Percentiles rank a stretch among this genome's conserved stretches.
Conservation (phyloP, 2,113 vertebrate genomes). For the Pelecanus crispus region DNA sequence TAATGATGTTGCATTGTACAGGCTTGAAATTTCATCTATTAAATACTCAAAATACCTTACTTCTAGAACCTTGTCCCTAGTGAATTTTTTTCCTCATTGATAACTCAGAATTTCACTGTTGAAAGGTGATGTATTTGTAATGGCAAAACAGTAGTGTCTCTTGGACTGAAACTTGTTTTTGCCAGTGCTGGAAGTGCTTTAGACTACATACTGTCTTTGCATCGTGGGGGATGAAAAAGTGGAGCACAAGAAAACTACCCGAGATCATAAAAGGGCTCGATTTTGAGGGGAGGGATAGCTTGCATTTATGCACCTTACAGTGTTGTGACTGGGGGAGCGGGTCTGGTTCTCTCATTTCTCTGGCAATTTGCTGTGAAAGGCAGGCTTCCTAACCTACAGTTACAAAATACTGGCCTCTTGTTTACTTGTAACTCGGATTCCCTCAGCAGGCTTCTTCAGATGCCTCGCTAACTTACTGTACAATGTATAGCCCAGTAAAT, state of each 20-base stretch:
- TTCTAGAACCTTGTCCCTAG: neutral
- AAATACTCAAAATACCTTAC: neutral
- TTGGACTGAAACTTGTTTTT: neutral
- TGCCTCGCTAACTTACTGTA: neutral
- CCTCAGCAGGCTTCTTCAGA: neutral
- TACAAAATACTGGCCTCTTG: fast-evolving
- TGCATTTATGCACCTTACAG: neutral
- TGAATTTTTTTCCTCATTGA: neutral
- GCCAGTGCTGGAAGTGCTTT: neutral
- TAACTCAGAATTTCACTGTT: neutral
- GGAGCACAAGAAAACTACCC: fast-evolving
- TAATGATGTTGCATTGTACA: neutral
- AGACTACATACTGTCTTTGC: fast-evolving
- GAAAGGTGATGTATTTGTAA: neutral
- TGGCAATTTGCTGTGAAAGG: neutral
- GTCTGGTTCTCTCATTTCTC: neutral
- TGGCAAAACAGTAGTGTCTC: neutral
- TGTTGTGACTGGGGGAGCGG: fast-evolving
- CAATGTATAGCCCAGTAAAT: fast-evolving
- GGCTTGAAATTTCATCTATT: slow-evolving; percentile 16
- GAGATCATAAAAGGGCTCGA: neutral
- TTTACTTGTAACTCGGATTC: fast-evolving
- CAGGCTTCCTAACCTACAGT: fast-evolving
- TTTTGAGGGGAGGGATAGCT: neutral
- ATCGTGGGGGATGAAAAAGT: neutral